Conservation (phyloP, 1,140 invertebrate species). For the Ectropis grisescens region DNA sequence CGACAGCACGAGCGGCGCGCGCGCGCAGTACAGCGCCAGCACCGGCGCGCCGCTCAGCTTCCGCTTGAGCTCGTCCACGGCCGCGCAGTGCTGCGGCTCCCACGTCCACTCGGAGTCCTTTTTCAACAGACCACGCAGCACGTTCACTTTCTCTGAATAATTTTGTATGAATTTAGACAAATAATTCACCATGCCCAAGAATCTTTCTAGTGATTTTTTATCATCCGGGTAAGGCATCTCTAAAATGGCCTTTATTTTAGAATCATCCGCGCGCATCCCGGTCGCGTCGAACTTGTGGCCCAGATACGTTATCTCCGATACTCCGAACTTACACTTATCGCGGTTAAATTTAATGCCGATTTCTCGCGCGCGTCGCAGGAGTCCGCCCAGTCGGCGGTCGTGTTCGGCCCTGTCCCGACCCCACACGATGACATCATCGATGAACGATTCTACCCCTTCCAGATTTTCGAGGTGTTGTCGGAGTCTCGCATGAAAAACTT, state of each 20-base stretch:
- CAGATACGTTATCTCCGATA: conserved; percentile 25
- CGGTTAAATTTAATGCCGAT: conserved; percentile 36
- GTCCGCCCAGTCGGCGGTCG: conserved; percentile 13
- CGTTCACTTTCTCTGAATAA: too few species aligned
- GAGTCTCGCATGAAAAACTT: not conserved
- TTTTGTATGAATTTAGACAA: not conserved
- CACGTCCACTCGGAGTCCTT: conserved; percentile 14
- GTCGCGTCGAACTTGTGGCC: not conserved
- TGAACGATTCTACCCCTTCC: not conserved
- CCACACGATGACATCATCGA: too few species aligned
- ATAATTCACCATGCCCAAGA: conserved; percentile 2
- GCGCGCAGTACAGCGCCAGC: too few species aligned
- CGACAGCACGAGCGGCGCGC: not conserved
- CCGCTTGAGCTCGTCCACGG: conserved; percentile 14
- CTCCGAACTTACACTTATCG: conserved; percentile 17
- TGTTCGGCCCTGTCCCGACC: too few species aligned
- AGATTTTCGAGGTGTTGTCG: not conserved
- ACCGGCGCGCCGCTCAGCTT: too few species aligned
- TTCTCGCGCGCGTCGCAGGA: conserved; percentile 17
- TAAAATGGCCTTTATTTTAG: conserved; percentile 5
- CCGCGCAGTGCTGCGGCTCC: conserved; percentile 3
- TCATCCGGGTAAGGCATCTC: conserved; percentile 1
- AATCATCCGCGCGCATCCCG: not conserved
- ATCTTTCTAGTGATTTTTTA: conserved; percentile 14
- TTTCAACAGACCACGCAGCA: too few species aligned